A percentile compares a stretch with the other conserved stretches of the same genome.
These are phyloP conservation scores for Porites lutea DNA, from an alignment of 64 coral and sea anemone genomes.

Conservation along the genomic window DNA sequence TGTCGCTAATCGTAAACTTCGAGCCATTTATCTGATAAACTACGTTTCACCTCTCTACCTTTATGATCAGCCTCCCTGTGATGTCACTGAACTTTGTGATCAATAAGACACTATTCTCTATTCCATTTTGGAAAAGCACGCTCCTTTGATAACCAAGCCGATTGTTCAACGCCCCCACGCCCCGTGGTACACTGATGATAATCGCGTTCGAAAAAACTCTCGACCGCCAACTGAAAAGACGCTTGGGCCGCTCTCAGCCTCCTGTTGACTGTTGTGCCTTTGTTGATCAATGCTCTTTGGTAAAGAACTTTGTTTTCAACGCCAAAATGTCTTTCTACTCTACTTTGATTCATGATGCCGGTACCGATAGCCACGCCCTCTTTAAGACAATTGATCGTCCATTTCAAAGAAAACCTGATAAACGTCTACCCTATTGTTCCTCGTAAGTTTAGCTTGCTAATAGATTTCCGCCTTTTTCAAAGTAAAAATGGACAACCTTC, in stretches of 20 bases:
- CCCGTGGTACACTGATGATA: not conserved
- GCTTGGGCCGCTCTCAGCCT: not conserved
- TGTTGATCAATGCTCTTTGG: not conserved
- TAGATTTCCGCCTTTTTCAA: constrained; percentile 11
- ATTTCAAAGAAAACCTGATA: not conserved
- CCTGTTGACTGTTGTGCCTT: not conserved
- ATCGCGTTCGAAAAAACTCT: not conserved
- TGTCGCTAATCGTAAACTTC: too few relatives aligned
- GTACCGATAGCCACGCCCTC: not conserved
- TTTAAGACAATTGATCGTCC: not conserved
- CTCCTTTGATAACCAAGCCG: too few relatives aligned
- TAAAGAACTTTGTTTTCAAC: not conserved
- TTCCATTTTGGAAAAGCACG: too few relatives aligned
- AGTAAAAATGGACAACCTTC: constrained; percentile 2
- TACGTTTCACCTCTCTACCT: too few relatives aligned
- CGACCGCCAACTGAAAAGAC: not conserved
- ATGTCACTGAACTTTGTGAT: too few relatives aligned
- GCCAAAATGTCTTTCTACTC: not conserved
- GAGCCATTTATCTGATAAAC: too few relatives aligned
- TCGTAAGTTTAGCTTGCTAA: not conserved
- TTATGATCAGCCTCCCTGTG: too few relatives aligned
- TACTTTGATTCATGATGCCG: not conserved
- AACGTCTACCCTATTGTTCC: not conserved
- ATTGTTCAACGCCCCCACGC: too few relatives aligned
- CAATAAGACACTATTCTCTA: too few relatives aligned